Percentiles rank a stretch among this genome's conserved stretches.
phyloP scores from a whole-genome alignment of 2,113 vertebrate species.

The Melanotaenia duboulayi region DNA sequence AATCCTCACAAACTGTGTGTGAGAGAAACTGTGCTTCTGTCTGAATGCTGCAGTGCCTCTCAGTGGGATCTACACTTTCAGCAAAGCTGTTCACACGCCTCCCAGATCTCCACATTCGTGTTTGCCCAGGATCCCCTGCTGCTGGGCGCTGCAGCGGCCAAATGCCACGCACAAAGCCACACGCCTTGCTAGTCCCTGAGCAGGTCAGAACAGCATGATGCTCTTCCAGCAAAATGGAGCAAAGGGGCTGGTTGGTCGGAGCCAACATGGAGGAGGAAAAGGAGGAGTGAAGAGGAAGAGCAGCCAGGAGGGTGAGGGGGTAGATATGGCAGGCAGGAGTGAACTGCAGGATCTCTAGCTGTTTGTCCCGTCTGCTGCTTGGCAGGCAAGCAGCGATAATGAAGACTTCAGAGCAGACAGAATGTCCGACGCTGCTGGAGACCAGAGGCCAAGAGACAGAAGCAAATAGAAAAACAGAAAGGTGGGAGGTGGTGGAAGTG shows the following conservation, averaged over 20 bases:
- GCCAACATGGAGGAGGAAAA: constrained; percentile 15
- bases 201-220: constrained; percentile 22
- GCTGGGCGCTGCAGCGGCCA: constrained; percentile 24
- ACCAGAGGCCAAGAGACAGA: constrained; percentile 28
- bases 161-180: constrained; percentile 32
- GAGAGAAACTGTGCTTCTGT: constrained; percentile 18
- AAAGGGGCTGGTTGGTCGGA: background rate
- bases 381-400: constrained; percentile 58
- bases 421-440: constrained; percentile 55
- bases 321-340: constrained; percentile 6
- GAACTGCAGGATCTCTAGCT: constrained; percentile 19
- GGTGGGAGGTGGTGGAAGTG: constrained; percentile 47
- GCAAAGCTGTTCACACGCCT: constrained; percentile 28
- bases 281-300: background rate
- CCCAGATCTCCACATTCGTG: constrained; percentile 17
- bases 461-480: constrained; percentile 34
- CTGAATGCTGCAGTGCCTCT: constrained; percentile 20
- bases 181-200: background rate
- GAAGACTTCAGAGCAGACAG: constrained; percentile 68
- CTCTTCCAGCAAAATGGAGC: constrained; percentile 15
- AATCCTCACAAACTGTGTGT: background rate
- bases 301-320: background rate
- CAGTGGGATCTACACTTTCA: constrained; percentile 35
- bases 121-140: constrained; percentile 46
- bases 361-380: constrained; percentile 48